Evolutionary conservation across 2,888 invertebrate species (phyloP).

Genomic region (Apamea monoglypha): DNA sequence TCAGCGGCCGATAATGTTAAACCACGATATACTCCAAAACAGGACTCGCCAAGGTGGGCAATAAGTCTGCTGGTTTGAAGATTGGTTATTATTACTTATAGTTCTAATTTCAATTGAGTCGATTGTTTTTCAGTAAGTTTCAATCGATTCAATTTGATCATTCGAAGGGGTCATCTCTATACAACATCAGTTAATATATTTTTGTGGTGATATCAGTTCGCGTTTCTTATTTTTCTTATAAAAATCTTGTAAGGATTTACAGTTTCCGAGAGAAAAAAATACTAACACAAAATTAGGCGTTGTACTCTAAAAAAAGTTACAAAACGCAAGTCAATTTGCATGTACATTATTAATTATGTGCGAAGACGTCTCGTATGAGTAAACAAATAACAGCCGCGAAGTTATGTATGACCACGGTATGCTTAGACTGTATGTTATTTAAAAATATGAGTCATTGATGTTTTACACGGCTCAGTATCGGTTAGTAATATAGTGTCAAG

Average conservation of each 20-base stretch:
- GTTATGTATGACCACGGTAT: slow-evolving; percentile 40
- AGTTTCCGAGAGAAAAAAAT: not conserved
- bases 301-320: not conserved
- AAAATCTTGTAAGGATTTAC: not conserved
- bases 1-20: not conserved
- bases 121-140: not conserved
- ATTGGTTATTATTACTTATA: not conserved
- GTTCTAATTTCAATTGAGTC: too few relatives aligned
- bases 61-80: not conserved
- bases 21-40: not conserved
- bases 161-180: slow-evolving; percentile 7
- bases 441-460: slow-evolving; percentile 74
- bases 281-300: not conserved
- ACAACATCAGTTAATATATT: not conserved
- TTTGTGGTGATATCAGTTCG: not conserved
- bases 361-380: slow-evolving; percentile 54
- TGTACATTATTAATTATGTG: slow-evolving; percentile 5
- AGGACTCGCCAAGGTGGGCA: not conserved
- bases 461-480: slow-evolving; percentile 78
- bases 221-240: not conserved
- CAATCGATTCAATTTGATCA: not conserved
- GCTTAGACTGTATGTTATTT: slow-evolving; percentile 59
- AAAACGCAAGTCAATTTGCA: not conserved
- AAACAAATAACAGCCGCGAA: slow-evolving; percentile 67
- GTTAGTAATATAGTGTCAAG: slow-evolving; percentile 82